Conservation (phyloP, 2,113 vertebrate genomes). For the Poeciliopsis retropinna region DNA sequence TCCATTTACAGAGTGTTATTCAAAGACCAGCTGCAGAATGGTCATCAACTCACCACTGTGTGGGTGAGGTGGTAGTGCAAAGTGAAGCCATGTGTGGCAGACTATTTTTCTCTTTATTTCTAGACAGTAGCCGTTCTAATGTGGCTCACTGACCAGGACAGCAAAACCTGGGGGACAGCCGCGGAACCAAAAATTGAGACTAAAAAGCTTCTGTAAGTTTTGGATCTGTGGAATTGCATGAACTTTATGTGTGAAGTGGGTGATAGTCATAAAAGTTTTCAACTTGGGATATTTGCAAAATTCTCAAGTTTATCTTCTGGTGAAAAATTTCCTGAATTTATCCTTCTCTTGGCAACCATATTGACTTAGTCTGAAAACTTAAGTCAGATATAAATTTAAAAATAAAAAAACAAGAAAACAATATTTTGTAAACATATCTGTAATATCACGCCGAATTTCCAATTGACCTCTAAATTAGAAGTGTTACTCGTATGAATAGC, state of each 20-base stretch:
- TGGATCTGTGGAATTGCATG: no score
- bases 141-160: no score
- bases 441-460: not conserved
- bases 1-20: constrained; percentile 45
- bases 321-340: not conserved
- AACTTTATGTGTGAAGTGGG: no score
- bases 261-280: no score
- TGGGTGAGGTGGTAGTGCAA: constrained; percentile 33
- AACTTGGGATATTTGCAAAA: not conserved
- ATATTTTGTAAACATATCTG: not conserved
- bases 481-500: not conserved
- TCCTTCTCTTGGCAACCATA: not conserved
- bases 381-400: not conserved
- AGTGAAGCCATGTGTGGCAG: constrained; percentile 19
- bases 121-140: no score
- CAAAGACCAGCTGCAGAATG: constrained; percentile 57
- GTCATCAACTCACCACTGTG: constrained; percentile 50
- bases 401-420: no score
- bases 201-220: no score
- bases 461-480: not conserved
- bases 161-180: no score
- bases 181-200: no score
- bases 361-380: not conserved
- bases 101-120: no score
- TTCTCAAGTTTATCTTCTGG: not conserved